phyloP scores from a whole-genome alignment of 2,113 vertebrate genomes.

The Oryzias curvinotus region DNA sequence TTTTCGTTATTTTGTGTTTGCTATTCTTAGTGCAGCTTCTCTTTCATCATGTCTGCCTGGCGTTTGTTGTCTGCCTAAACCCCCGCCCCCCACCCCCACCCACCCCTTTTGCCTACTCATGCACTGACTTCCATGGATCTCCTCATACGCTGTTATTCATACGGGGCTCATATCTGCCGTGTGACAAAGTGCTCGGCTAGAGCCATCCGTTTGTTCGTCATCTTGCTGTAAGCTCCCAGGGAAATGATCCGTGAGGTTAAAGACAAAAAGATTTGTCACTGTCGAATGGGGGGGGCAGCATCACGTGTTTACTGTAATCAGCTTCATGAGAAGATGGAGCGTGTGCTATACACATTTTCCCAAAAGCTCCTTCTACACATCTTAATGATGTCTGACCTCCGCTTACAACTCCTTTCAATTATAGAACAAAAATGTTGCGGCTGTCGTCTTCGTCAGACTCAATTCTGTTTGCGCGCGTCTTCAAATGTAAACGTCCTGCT shows the following conservation, averaged over 20 bases:
- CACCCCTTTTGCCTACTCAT: not conserved
- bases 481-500: conserved; percentile 19
- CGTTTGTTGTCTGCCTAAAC: not conserved
- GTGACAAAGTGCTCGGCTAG: not conserved
- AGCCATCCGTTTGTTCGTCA: conserved; percentile 26
- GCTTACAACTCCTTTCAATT: conserved; percentile 38
- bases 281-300: conserved; percentile 1
- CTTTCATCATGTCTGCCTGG: not conserved
- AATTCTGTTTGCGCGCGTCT: not conserved
- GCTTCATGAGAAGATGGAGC: not conserved
- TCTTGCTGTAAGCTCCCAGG: conserved; percentile 13
- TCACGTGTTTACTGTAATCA: conserved; percentile 21
- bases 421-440: conserved; percentile 36
- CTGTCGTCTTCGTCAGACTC: conserved; percentile 29
- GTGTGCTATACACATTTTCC: conserved; percentile 13
- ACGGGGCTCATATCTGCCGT: not conserved
- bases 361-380: not conserved
- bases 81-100: too few relatives aligned
- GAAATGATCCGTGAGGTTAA: conserved; percentile 37
- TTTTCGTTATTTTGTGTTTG: not conserved
- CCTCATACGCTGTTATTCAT: not conserved
- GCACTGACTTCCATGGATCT: not conserved
- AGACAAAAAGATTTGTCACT: conserved; percentile 28
- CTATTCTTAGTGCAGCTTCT: conserved; percentile 5
- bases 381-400: conserved; percentile 20